phyloP scores from a whole-genome alignment of 64 coral and sea anemone species.

The Dendronephthya gigantea region DNA sequence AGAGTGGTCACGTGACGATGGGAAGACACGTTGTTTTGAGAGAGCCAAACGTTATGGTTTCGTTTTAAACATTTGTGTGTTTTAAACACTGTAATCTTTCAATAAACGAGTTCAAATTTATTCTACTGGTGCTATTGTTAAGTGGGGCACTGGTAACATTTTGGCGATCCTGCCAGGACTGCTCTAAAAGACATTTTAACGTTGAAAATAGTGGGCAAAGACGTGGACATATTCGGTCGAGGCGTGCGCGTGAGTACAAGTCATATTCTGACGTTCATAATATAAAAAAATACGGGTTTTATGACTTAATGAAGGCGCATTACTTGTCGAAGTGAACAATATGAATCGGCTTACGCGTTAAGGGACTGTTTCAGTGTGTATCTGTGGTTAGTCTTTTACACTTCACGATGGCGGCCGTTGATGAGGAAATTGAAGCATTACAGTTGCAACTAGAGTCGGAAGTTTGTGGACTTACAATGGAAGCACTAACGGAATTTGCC shows the following conservation, averaged over 20 bases:
- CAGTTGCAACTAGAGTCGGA: background rate
- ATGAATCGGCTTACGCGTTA: background rate
- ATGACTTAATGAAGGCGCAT: too few relatives aligned
- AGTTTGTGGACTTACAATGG: background rate
- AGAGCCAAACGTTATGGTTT: too few relatives aligned
- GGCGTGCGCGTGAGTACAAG: background rate
- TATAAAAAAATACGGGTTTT: too few relatives aligned
- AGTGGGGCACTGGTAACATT: slow-evolving; percentile 12
- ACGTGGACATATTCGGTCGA: background rate
- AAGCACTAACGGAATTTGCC: background rate
- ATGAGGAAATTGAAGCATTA: background rate
- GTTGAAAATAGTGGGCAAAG: background rate
- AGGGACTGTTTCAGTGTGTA: background rate
- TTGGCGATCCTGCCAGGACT: slow-evolving; percentile 32
- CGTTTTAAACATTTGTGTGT: too few relatives aligned
- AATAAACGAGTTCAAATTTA: too few relatives aligned
- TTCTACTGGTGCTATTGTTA: too few relatives aligned
- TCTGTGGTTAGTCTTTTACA: background rate
- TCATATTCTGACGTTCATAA: background rate
- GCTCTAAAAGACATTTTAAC: background rate
- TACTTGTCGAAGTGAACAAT: too few relatives aligned
- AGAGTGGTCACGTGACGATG: too few relatives aligned
- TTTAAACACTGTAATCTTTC: too few relatives aligned
- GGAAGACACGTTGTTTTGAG: too few relatives aligned
- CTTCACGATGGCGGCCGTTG: background rate